These are phyloP conservation scores for Lophochroa leadbeateri DNA, from an alignment of 2,113 vertebrate species.

Conservation along the genomic window DNA sequence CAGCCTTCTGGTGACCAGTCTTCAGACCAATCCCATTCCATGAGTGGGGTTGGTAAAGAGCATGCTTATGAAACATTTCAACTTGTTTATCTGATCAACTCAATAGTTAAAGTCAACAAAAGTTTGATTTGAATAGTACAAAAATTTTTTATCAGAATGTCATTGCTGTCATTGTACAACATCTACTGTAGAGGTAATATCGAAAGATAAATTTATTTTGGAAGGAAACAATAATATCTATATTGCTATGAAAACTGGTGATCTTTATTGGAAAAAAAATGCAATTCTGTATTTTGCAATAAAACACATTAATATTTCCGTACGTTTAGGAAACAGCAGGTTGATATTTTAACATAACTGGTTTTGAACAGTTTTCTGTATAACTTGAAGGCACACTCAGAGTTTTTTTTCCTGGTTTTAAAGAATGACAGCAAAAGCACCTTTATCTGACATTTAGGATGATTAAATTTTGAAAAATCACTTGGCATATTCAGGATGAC, in stretches of 20 bases:
- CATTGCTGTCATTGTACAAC: neutral
- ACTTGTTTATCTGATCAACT: neutral
- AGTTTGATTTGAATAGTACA: neutral
- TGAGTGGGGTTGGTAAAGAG: neutral
- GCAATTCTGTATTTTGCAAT: slow-evolving; percentile 39
- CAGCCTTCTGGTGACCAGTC: neutral
- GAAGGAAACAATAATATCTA: neutral
- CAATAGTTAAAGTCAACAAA: neutral
- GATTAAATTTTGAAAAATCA: slow-evolving; percentile 88
- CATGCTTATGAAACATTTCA: neutral
- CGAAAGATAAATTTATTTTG: neutral
- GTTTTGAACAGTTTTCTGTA: slow-evolving; percentile 75
- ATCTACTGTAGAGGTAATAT: neutral
- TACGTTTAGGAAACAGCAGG: slow-evolving; percentile 33
- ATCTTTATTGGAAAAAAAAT: slow-evolving; percentile 10
- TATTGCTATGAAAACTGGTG: neutral
- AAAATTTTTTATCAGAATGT: neutral
- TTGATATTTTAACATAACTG: slow-evolving; percentile 67
- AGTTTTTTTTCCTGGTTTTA: slow-evolving; percentile 66
- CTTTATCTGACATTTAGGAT: slow-evolving; percentile 84
- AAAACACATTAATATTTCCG: slow-evolving; percentile 1
- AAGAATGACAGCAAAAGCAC: slow-evolving; percentile 89
- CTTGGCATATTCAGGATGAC: slow-evolving; percentile 80
- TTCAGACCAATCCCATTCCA: neutral
- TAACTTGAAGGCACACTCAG: slow-evolving; percentile 73